These are phyloP conservation scores for Fabriciana adippe DNA, from an alignment of 2,888 invertebrate genomes.

Conservation along the genomic window DNA sequence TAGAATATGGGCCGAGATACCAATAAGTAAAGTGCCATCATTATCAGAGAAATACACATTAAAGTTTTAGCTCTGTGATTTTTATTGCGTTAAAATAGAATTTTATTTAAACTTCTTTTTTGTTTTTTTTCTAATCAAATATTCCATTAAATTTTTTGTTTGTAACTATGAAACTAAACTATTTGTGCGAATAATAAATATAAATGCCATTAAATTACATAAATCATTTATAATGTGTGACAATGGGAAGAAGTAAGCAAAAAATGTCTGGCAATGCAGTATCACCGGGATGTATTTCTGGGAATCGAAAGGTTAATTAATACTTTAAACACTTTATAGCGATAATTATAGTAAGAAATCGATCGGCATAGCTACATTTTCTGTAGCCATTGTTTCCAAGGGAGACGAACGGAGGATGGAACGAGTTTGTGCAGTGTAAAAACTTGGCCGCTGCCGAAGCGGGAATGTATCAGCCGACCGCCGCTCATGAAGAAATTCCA, in stretches of 20 bases:
- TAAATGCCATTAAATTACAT: constrained; percentile 15
- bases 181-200: constrained; percentile 26
- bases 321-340: constrained; percentile 37
- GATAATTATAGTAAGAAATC: constrained; percentile 53
- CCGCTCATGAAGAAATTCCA: constrained; percentile 69
- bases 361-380: constrained; percentile 64
- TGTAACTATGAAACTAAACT: background rate
- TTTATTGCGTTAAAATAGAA: too few species aligned
- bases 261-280: constrained; percentile 24
- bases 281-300: constrained; percentile 25
- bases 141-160: background rate
- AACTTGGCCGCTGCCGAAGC: constrained; percentile 69
- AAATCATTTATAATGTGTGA: constrained; percentile 24
- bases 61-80: background rate
- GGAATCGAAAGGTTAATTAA: constrained; percentile 37
- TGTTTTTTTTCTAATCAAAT: background rate
- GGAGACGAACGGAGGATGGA: constrained; percentile 58
- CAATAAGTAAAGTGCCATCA: background rate
- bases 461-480: constrained; percentile 72
- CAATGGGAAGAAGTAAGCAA: constrained; percentile 12
- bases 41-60: background rate
- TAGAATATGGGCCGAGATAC: constrained; percentile 24
- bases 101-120: background rate
- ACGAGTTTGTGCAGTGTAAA: constrained; percentile 70
- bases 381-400: constrained; percentile 55